phyloP scores from a whole-genome alignment of 1,140 invertebrate genomes.

The Drosophila funebris region DNA sequence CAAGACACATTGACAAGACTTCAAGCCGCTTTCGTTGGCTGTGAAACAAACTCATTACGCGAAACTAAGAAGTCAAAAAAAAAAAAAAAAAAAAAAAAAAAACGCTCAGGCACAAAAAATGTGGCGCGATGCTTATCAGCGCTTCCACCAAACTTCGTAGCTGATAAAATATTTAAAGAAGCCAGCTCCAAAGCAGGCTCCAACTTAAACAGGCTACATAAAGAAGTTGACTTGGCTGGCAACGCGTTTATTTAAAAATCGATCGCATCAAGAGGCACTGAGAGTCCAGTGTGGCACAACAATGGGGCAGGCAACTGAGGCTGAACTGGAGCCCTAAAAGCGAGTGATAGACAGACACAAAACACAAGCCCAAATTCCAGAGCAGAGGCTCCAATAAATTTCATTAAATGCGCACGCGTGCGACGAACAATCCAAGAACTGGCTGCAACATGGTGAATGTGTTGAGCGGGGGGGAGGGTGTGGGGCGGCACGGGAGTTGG shows the following conservation, averaged over 20 bases:
- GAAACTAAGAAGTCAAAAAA: conserved; percentile 14
- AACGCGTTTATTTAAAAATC: conserved; percentile 70
- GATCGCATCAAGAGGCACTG: conserved; percentile 66
- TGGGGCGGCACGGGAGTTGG: neutral
- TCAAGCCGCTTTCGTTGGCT: conserved; percentile 44
- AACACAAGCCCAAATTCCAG: conserved; percentile 81
- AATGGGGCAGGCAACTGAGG: conserved; percentile 43
- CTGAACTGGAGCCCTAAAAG: conserved; percentile 13
- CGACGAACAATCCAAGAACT: conserved; percentile 53
- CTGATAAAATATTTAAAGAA: conserved; percentile 79
- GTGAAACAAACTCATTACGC: conserved; percentile 79
- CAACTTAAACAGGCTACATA: neutral
- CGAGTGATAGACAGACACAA: conserved; percentile 77
- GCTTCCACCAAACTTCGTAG: conserved; percentile 68
- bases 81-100: neutral
- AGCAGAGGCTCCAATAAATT: conserved; percentile 79
- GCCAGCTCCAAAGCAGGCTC: conserved; percentile 23
- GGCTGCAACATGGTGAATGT: neutral
- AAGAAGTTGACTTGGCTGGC: conserved; percentile 35
- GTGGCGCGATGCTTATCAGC: conserved; percentile 75
- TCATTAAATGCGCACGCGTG: conserved; percentile 82
- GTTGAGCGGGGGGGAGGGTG: neutral
- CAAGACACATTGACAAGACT: conserved; percentile 55
- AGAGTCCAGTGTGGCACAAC: conserved; percentile 42
- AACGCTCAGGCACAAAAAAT: conserved; percentile 35